Base-by-base conservation (phyloP, 1,140 invertebrate genomes). In the Bathynomus jamesi region DNA sequence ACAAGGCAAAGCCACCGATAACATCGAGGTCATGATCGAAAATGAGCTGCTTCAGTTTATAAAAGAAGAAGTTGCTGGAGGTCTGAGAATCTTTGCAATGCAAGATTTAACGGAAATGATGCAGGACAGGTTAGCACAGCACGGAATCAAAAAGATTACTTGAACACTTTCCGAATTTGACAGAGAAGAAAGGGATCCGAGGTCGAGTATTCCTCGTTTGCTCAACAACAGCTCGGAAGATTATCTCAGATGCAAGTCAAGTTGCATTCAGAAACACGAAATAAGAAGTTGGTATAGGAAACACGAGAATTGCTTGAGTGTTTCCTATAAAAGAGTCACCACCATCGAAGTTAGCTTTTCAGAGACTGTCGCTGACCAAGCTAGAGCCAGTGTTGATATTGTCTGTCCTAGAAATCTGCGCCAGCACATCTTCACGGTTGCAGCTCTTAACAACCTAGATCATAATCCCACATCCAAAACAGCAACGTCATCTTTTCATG, bases 231-330 rank as follows among this genome's bases (percentile, higher is more conserved):
- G 66, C 40, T 13, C 29, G 66, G 24, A n/a, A 66, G 40, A 28
- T 69, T 29, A 46, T 46, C 11, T 25, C 61, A 25, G 32, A 53
- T 69, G 17, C 32, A 31, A 29, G n/a, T 69, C 67, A 11, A 69
- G 21, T n/a, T 69, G 13, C 60, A 69, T 69, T 69, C 67, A 13
- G 11, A 69, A 61, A 69, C 60, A 69, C 46, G 67, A 63, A 69
- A 46, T 25, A 69, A 67, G 40, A 69, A 69, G 67, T 25, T 69
- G 11, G 60, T 67, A 64, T 13, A 69, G 11, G 3, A 4, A 21
- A 24, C 29, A 67, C 24, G 21, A 4, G 17, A 24, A n/a, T 10
- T 0, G 17, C 10, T 1, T 67, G 32, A 53, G 46, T 53, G 46
- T 53, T 53, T 53, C 46, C 21, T 53, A 53, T 21, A 53, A 53